Conservation (phyloP, 2,113 vertebrate species). For the Tapirus terrestris region DNA sequence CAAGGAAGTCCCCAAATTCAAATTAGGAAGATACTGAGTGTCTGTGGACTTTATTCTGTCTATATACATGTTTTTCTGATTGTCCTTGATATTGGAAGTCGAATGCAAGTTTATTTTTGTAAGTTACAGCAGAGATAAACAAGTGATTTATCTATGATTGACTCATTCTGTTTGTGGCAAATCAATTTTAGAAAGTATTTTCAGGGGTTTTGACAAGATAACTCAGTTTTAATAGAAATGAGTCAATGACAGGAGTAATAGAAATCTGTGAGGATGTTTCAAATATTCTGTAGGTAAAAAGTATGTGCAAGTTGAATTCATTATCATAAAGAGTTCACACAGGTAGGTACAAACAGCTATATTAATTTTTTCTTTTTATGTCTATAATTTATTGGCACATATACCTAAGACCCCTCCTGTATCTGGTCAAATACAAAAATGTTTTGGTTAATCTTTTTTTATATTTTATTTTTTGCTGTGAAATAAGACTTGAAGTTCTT, state of each 20-base stretch:
- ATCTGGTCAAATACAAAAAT: neutral
- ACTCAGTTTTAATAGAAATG: constrained; percentile 21
- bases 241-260: constrained; percentile 16
- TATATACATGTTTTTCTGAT: neutral
- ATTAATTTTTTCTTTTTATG: neutral
- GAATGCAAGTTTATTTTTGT: neutral
- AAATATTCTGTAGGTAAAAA: neutral
- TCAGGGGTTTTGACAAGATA: constrained; percentile 10
- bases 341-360: neutral
- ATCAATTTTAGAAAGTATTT: constrained; percentile 47
- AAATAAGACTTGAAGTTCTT: neutral
- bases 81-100: neutral
- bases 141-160: neutral
- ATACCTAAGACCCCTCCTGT: neutral
- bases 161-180: neutral
- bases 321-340: neutral
- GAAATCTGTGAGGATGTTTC: constrained; percentile 6
- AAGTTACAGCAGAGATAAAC: neutral
- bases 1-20: constrained; percentile 56
- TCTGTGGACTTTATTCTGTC: constrained; percentile 8
- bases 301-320: constrained; percentile 18
- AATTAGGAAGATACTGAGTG: constrained; percentile 58
- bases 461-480: neutral
- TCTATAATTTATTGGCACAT: neutral
- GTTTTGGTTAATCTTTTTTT: neutral